Base-by-base conservation (phyloP, 2,888 invertebrate genomes). In the Tetragnatha montana region DNA sequence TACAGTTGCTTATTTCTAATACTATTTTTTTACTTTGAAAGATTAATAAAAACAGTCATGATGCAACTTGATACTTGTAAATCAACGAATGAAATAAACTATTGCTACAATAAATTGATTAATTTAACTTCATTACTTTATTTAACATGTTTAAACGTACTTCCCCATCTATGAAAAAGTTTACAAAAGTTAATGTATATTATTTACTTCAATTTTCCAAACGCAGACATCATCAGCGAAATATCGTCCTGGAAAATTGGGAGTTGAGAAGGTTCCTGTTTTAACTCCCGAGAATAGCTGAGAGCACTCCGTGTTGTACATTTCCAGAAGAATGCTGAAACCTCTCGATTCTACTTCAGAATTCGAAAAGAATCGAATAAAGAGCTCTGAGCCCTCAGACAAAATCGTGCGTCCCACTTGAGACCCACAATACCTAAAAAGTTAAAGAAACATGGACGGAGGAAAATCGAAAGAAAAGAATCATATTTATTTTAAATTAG, bases 201-300 rank as follows among this genome's bases (percentile, higher is more conserved):
- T n/a, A n/a, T 6, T 76, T 75, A 90, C 90, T 69, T 84, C 81
- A n/a, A 90, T 87, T 78, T 88, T 90, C 90, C 90, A 90, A 2
- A 87, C 78, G 14, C 90, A 90, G 6, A 90, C 17, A 50, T 90
- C 90, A 68, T 90, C 87, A 6, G 87, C 86, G 50, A 81, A 81
- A 74, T 90, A 90, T 2, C 81, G 70, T 8, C 74, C 74, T 2
- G 90, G 90, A 70, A 51, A 81, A 35, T 87, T 87, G 8, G 90
- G 90, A 0, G 90, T 83, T 14, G 74, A 19, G 70, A 90, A 85
- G 0, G 71, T 69, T n/a, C 81, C 89, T 0, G 81, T 70, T n/a
- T 75, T 69, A 35, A 78, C 68, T 0, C 68, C 84, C 19, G n/a
- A 51, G 70, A 84, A 88, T 19, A 51, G 51, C 21, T 68, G 35